Conservation (phyloP, 1,140 invertebrate species). For the Drosophila subpulchrella region DNA sequence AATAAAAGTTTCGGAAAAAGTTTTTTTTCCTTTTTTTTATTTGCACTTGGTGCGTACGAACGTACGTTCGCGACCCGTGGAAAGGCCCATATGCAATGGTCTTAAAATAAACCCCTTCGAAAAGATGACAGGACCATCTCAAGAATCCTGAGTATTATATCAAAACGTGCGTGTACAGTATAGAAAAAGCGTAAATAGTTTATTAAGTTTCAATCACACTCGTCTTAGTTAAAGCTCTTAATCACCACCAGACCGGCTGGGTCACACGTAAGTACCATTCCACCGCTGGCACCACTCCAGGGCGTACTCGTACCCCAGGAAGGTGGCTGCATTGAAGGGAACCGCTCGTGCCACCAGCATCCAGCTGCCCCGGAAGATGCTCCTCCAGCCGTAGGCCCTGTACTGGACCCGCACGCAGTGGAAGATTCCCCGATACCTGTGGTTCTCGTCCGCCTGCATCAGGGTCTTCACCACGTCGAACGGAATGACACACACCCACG, state of each 20-base stretch:
- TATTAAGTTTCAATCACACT: conserved; percentile 16
- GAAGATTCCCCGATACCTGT: conserved; percentile 74
- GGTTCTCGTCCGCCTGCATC: conserved; percentile 88
- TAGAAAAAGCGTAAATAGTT: background rate
- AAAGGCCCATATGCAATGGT: too few relatives aligned
- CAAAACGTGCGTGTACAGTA: background rate
- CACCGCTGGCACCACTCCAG: conserved; percentile 74
- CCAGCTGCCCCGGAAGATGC: conserved; percentile 87
- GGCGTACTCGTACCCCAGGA: conserved; percentile 87
- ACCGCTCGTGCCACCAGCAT: conserved; percentile 88
- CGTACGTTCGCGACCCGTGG: too few relatives aligned
- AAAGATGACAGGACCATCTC: too few relatives aligned
- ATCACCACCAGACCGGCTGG: background rate
- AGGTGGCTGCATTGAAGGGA: conserved; percentile 89
- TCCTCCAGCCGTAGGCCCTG: conserved; percentile 85
- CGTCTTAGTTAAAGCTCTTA: conserved; percentile 46
- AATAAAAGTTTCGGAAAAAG: too few relatives aligned
- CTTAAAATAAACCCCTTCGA: too few relatives aligned
- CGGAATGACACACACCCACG: conserved; percentile 90
- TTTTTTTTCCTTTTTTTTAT: too few relatives aligned
- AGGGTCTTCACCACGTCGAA: conserved; percentile 91
- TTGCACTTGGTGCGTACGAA: too few relatives aligned
- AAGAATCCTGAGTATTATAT: too few relatives aligned
- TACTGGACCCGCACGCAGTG: conserved; percentile 85
- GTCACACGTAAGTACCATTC: conserved; percentile 32